Percentiles rank a stretch among this genome's conserved stretches.
These are phyloP conservation scores for Amblyjoppa fuscipennis DNA, from an alignment of 2,888 invertebrate genomes.

Conservation along the genomic window DNA sequence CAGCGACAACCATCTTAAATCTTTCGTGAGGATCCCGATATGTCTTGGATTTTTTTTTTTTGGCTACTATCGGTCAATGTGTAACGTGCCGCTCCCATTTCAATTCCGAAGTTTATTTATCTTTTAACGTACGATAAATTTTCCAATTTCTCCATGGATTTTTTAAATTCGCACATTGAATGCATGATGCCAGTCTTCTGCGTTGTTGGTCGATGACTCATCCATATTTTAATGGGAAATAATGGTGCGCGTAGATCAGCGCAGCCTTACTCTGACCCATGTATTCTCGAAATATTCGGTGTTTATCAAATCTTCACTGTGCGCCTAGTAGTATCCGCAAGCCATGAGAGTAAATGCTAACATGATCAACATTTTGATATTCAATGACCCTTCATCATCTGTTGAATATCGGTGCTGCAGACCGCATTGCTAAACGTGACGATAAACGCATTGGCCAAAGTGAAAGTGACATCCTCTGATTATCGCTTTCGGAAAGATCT, in stretches of 20 bases:
- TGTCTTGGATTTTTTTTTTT: constrained; percentile 27
- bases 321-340: constrained; percentile 17
- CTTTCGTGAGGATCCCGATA: constrained; percentile 44
- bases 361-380: constrained; percentile 48
- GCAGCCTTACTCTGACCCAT: constrained; percentile 34
- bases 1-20: constrained; percentile 4
- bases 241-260: constrained; percentile 18
- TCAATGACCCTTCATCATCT: constrained; percentile 27
- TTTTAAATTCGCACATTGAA: constrained; percentile 6
- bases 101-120: constrained; percentile 46
- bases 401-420: constrained; percentile 28
- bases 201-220: constrained; percentile 48
- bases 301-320: constrained; percentile 31
- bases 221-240: constrained; percentile 45
- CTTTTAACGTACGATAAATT: constrained; percentile 39
- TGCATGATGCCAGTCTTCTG: constrained; percentile 15
- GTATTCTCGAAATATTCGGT: constrained; percentile 44
- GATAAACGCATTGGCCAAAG: constrained; percentile 9
- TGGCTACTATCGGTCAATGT: constrained; percentile 12
- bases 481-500: not conserved
- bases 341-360: constrained; percentile 33
- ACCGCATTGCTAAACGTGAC: constrained; percentile 24
- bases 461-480: constrained; percentile 35
- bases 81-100: constrained; percentile 35
- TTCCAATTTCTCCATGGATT: constrained; percentile 21